These are phyloP conservation scores for Indicator indicator DNA, from an alignment of 2,113 vertebrate genomes.

Conservation along the genomic window DNA sequence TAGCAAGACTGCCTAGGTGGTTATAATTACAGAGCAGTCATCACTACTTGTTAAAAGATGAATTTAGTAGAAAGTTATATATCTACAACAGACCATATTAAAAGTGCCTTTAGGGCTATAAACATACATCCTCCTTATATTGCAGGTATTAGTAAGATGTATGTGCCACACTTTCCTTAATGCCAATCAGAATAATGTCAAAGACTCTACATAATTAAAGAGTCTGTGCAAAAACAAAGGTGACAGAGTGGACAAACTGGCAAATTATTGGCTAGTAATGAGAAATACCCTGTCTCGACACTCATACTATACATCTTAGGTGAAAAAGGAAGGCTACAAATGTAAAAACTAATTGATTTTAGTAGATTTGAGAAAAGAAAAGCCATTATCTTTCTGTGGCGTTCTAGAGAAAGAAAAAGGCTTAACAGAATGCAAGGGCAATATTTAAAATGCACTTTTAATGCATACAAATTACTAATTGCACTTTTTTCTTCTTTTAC, in stretches of 20 bases:
- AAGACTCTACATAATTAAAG: not conserved
- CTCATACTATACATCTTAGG: not conserved
- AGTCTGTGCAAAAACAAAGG: not conserved
- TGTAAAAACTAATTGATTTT: not conserved
- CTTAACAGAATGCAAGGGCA: not conserved
- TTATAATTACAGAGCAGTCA: not conserved
- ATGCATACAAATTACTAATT: not conserved
- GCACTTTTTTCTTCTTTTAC: not conserved
- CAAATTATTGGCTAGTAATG: not conserved
- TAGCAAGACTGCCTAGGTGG: not conserved
- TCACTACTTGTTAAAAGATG: not conserved
- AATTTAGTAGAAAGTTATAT: rapidly evolving
- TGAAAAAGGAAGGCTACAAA: not conserved
- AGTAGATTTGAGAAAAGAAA: not conserved
- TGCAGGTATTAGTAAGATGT: not conserved
- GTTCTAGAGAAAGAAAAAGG: not conserved
- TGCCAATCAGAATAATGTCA: not conserved
- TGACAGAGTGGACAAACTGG: not conserved
- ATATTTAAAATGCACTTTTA: not conserved
- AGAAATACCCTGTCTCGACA: not conserved
- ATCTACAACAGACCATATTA: not conserved
- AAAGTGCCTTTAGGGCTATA: not conserved
- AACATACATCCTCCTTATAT: not conserved
- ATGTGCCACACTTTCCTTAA: not conserved
- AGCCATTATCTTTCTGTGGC: not conserved